Evolutionary conservation across 2,113 vertebrate genomes (phyloP).

Genomic region (Mesitornis unicolor): DNA sequence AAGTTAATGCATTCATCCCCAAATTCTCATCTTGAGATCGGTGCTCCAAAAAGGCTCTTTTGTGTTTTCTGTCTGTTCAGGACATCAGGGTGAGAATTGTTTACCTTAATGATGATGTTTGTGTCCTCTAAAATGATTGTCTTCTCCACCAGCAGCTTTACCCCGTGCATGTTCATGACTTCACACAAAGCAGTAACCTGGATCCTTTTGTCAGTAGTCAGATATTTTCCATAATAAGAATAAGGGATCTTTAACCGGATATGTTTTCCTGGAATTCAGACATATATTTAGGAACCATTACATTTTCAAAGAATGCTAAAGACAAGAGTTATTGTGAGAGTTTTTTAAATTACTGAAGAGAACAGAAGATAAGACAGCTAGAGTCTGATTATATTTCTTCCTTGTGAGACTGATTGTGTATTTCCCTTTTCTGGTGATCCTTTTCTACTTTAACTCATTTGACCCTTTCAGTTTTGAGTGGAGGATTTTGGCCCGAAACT

Average conservation of each 20-base stretch:
- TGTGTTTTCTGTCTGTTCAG: neutral
- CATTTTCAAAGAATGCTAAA: neutral
- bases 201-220: conserved; percentile 80
- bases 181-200: conserved; percentile 79
- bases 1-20: neutral
- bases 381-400: neutral
- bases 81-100: neutral
- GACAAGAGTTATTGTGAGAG: neutral
- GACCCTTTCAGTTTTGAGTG: neutral
- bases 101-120: conserved; percentile 76
- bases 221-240: conserved; percentile 70
- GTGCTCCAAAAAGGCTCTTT: neutral
- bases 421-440: neutral
- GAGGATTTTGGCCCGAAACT: neutral
- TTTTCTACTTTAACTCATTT: neutral
- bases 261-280: conserved; percentile 73
- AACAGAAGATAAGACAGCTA: neutral
- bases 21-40: neutral
- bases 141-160: conserved; percentile 78
- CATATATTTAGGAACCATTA: neutral
- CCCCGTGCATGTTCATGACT: conserved; percentile 30
- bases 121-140: conserved; percentile 76
- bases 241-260: conserved; percentile 78
- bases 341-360: neutral
- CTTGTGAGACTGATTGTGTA: neutral